These are phyloP conservation scores for Callopanchax toddi DNA, from an alignment of 2,113 vertebrate genomes.

Conservation along the genomic window DNA sequence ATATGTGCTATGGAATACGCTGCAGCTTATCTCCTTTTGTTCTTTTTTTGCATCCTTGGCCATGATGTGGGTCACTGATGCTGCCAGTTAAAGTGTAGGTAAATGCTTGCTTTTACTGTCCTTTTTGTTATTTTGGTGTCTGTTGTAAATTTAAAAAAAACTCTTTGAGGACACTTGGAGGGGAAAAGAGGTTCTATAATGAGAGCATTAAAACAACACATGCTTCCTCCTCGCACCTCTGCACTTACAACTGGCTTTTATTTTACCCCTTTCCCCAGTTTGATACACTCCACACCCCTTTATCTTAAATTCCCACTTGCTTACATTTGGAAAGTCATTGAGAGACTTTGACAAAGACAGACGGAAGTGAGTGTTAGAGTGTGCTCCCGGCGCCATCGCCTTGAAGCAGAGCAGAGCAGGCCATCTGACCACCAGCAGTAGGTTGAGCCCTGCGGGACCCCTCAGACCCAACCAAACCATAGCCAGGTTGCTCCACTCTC, in stretches of 20 bases:
- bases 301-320: slow-evolving; percentile 65
- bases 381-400: slow-evolving; percentile 65
- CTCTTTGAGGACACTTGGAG: slow-evolving; percentile 63
- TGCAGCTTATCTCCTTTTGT: slow-evolving; percentile 65
- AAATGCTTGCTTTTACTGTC: slow-evolving; percentile 52
- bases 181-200: slow-evolving; percentile 63
- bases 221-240: slow-evolving; percentile 65
- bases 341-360: slow-evolving; percentile 80
- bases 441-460: slow-evolving; percentile 68
- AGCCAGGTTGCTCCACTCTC: slow-evolving; percentile 68
- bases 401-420: slow-evolving; percentile 49
- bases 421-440: slow-evolving; percentile 75
- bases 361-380: slow-evolving; percentile 76
- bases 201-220: slow-evolving; percentile 81
- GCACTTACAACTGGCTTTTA: slow-evolving; percentile 75
- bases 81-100: slow-evolving; percentile 46
- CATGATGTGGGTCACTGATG: slow-evolving; percentile 32
- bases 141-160: slow-evolving; percentile 74
- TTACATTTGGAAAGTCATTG: slow-evolving; percentile 76
- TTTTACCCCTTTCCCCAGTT: slow-evolving; percentile 60
- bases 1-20: slow-evolving; percentile 51
- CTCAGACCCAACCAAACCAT: slow-evolving; percentile 62
- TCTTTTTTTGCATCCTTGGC: slow-evolving; percentile 40
- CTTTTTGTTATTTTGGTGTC: slow-evolving; percentile 61
- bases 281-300: slow-evolving; percentile 44